phyloP scores from a whole-genome alignment of 2,888 invertebrate genomes.

The Clivina fossor region DNA sequence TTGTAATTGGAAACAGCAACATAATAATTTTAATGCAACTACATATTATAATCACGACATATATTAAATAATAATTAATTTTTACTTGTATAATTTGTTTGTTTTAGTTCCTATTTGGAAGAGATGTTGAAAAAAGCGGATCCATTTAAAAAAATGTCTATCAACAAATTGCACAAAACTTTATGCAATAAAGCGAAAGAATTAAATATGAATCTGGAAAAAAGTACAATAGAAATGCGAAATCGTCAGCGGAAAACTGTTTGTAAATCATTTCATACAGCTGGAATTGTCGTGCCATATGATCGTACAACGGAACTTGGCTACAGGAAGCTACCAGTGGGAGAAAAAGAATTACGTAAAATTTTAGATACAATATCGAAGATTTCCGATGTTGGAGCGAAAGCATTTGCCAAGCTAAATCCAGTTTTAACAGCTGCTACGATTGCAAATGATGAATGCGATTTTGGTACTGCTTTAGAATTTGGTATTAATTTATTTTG shows the following conservation, averaged over 20 bases:
- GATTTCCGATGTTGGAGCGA: constrained; percentile 60
- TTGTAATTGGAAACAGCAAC: no score
- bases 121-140: constrained; percentile 56
- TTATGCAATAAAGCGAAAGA: constrained; percentile 65
- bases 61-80: constrained; percentile 7
- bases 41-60: constrained; percentile 8
- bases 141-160: constrained; percentile 66
- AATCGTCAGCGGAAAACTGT: constrained; percentile 64
- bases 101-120: constrained; percentile 58
- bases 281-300: constrained; percentile 84
- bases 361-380: constrained; percentile 67
- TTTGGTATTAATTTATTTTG: constrained; percentile 83
- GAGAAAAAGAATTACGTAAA: constrained; percentile 60
- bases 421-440: constrained; percentile 80
- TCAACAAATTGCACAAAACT: constrained; percentile 62
- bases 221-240: constrained; percentile 61
- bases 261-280: constrained; percentile 74
- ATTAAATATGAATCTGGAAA: constrained; percentile 61
- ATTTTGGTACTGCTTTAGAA: constrained; percentile 92
- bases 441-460: constrained; percentile 92
- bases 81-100: constrained; percentile 6
- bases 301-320: constrained; percentile 80
- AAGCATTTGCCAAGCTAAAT: constrained; percentile 69
- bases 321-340: constrained; percentile 65
- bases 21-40: no score